Evolutionary conservation across 2,113 vertebrate genomes (phyloP).

Genomic region (Raja brachyura): DNA sequence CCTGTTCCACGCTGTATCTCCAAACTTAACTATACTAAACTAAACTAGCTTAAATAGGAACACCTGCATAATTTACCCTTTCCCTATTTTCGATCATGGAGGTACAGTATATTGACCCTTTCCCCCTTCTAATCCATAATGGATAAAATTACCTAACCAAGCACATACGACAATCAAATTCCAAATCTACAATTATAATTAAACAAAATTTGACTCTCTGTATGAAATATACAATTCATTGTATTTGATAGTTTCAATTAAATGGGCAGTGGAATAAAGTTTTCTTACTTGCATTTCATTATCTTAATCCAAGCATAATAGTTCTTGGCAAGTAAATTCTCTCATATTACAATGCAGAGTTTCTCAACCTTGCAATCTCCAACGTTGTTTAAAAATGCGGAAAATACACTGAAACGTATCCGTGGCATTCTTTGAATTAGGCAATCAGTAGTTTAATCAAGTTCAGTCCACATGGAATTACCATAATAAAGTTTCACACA

Average conservation of each 20-base stretch:
- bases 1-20: no score
- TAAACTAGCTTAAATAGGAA: background rate
- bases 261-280: background rate
- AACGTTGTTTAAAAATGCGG: slow-evolving; percentile 1
- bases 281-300: slow-evolving; percentile 14
- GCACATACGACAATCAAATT: background rate
- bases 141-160: background rate
- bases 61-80: background rate
- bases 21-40: no score
- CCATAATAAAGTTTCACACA: slow-evolving; percentile 9
- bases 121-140: background rate
- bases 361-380: slow-evolving; percentile 7
- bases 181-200: slow-evolving; percentile 7
- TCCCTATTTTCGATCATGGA: background rate
- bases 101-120: background rate
- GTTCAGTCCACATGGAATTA: slow-evolving; percentile 20
- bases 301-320: slow-evolving; percentile 20
- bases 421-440: slow-evolving; percentile 30
- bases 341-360: background rate
- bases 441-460: slow-evolving; percentile 28
- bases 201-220: slow-evolving; percentile 31
- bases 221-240: background rate
- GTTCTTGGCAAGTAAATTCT: background rate
- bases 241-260: slow-evolving; percentile 26
- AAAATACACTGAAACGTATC: slow-evolving; percentile 4